phyloP scores from a whole-genome alignment of 2,888 invertebrate species.

The Pseudococcus jackbeardsleyi region DNA sequence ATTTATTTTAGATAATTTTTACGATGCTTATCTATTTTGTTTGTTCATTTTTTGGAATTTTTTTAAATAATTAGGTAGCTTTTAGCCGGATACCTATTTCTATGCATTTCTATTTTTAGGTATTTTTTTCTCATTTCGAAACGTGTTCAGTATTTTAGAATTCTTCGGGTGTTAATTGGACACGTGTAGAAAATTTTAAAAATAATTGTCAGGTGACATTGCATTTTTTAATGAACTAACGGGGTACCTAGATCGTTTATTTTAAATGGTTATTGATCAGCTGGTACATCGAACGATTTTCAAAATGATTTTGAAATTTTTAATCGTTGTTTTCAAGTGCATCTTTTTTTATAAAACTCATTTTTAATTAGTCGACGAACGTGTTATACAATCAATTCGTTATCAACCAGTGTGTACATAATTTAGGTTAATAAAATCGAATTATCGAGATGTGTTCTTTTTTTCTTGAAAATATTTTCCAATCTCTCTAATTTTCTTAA shows the following conservation, averaged over 20 bases:
- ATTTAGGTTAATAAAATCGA: constrained; percentile 20
- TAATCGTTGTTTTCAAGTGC: background rate
- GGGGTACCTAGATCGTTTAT: background rate
- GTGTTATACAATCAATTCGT: background rate
- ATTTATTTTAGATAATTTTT: too few species aligned
- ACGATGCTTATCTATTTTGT: too few species aligned
- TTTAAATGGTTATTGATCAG: background rate
- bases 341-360: background rate
- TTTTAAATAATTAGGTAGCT: too few species aligned
- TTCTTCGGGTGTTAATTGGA: background rate
- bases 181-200: background rate
- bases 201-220: background rate
- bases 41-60: too few species aligned
- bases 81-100: too few species aligned
- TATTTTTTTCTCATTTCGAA: too few species aligned
- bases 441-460: constrained; percentile 10
- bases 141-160: too few species aligned
- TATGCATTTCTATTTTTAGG: too few species aligned
- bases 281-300: background rate
- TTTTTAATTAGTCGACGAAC: background rate
- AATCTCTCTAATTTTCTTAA: too few species aligned
- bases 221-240: background rate
- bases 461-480: background rate
- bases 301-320: background rate
- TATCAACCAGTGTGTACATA: background rate